Evolutionary conservation across 2,888 invertebrate genomes (phyloP), one percentile per base, ranked within the genome.

Genomic region (Sphinx pinastri): DNA sequence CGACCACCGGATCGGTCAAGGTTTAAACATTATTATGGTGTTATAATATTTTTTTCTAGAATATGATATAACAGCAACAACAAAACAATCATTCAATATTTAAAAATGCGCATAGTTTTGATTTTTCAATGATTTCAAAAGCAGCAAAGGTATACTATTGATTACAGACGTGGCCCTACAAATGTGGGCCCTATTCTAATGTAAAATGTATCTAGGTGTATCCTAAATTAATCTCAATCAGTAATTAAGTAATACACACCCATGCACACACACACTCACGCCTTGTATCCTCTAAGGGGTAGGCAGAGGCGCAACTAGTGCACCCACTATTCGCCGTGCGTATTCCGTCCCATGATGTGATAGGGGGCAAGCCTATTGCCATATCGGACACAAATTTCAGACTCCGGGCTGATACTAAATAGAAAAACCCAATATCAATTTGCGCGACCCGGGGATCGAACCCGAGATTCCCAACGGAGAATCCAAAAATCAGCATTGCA

Each of bases 1-100:
- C 86, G 87, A 79, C 81, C 85, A 79, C 75, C 77, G 87, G 80
- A 87, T 87, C 89, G 88, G 85, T 86, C 89, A 90, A 90, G 91
- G 91, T 74, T 75, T 69, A 58, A 6, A 63, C 63, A 55, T 63
- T 19, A 63, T 63, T 63, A 60, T 7, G 19, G 45, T 16, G 14
- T 47, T 16, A 63, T 63, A n/a, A 60, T 63, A 5, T 11, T 63
- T 63, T 63, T 63, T 49, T 63, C 12, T 47, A 19, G 19, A 59
- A 59, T 63, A 60, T 47, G n/a, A 60, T 45, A 47, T 63, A 63
- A 49, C 19, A 49, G 7, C 19, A 16, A 25, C 13, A 13, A 25
- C 2, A 19, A 19, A 2, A n/a, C 57, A 19, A 25, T 25, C 25
- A 25, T 25, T 25, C 1, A 25, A 25, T 25, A 25, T 25, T 25